phyloP scores from a whole-genome alignment of 2,113 vertebrate genomes.

The Sula dactylatra region DNA sequence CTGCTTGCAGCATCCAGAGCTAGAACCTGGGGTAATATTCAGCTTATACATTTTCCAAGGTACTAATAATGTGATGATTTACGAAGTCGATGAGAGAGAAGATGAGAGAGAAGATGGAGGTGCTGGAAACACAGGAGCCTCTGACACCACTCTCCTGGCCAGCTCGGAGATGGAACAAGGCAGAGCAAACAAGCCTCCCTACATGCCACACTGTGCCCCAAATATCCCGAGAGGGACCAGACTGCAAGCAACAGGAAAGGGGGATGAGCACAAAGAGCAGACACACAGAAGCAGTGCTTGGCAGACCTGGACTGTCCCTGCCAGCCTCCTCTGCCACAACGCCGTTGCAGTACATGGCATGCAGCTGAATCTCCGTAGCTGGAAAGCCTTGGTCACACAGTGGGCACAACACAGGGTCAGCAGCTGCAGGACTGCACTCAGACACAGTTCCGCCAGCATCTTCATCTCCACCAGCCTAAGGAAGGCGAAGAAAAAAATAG shows the following conservation, averaged over 20 bases:
- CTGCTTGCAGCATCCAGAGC: background rate
- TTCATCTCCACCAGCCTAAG: constrained; percentile 63
- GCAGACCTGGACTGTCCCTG: constrained; percentile 44
- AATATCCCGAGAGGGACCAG: background rate
- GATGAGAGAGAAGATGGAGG: background rate
- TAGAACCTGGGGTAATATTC: background rate
- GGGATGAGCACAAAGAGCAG: background rate
- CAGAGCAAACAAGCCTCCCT: background rate
- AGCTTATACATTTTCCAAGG: background rate
- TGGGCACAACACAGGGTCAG: constrained; percentile 76
- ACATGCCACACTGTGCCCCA: background rate
- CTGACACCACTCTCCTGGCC: background rate
- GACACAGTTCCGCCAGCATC: constrained; percentile 5
- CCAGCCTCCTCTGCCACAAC: constrained; percentile 4
- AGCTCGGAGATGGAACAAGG: background rate
- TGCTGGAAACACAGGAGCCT: background rate
- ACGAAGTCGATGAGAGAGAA: background rate
- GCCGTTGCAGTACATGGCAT: constrained; percentile 89
- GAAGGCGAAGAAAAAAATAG: background rate
- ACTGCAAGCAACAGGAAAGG: background rate
- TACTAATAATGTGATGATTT: background rate
- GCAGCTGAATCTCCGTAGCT: constrained; percentile 77
- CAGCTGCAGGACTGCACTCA: background rate
- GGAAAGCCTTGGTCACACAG: constrained; percentile 83
- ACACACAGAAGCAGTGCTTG: background rate